Conservation (phyloP, 2,888 invertebrate species). For the Pemphredon lugubris region DNA sequence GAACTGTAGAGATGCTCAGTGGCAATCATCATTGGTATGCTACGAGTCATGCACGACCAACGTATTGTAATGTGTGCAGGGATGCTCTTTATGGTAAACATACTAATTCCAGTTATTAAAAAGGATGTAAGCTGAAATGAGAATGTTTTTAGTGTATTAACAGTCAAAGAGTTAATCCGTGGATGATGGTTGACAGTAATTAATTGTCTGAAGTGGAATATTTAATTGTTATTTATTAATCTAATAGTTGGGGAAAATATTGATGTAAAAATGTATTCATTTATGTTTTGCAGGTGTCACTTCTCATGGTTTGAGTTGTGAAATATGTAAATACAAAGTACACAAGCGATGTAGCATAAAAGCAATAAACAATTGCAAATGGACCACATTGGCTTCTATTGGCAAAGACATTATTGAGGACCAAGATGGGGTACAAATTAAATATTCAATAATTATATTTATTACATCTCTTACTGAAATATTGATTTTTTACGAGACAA, state of each 20-base stretch:
- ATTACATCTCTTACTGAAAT: no score
- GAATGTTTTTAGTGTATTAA: background rate
- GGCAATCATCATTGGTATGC: conserved; percentile 93
- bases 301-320: conserved; percentile 97
- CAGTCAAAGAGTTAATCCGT: background rate
- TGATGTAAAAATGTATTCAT: conserved; percentile 3
- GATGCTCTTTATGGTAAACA: conserved; percentile 89
- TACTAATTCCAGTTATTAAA: no score
- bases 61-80: conserved; percentile 98
- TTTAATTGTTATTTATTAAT: background rate
- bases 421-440: conserved; percentile 89
- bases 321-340: conserved; percentile 98
- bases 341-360: conserved; percentile 97
- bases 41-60: conserved; percentile 96
- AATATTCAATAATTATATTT: conserved; percentile 8
- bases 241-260: background rate
- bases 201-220: background rate
- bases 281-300: conserved; percentile 87
- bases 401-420: conserved; percentile 98
- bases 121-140: no score
- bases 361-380: conserved; percentile 97
- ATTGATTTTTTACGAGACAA: no score
- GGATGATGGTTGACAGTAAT: background rate
- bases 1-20: conserved; percentile 85
- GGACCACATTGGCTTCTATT: conserved; percentile 97